Base-by-base conservation (phyloP, 1,140 invertebrate species). In the Lerema accius region DNA sequence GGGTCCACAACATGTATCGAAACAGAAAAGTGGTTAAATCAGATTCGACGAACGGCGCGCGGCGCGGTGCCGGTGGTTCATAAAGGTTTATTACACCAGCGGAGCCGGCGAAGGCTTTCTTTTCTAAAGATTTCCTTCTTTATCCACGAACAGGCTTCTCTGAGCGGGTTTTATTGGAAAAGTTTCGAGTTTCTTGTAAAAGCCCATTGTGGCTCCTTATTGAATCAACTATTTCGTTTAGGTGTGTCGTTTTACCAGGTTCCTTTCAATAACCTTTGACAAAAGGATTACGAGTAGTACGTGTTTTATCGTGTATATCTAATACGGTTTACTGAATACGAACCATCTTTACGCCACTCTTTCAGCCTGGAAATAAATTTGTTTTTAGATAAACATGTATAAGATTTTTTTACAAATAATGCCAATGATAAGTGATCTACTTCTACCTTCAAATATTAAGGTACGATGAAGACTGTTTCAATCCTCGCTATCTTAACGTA, bases 151-250 rank as follows among this genome's bases (percentile, higher is more conserved):
- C 50, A 43, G 13, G 4, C 50, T 55, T 23, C 53, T 15, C 19
- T 32, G 53, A 56, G 40, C 40, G 53, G 53, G 53, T 56, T 56
- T 56, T 56, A 56, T 56, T 56, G 53, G 53, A 45, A 56, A 56
- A 56, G 53, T 56, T 56, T 45, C 53, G 40, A 56, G 43, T 56
- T 56, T 56, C 53, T 56, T 56, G 53, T 56, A 56, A 56, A 42
- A 15, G 53, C 53, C 53, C 53, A 45, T 56, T 56, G 53, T 56
- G 53, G 23, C 23, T 32, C 40, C 46, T 56, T 56, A 56, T 56
- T 56, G 53, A 56, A 56, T 56, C 40, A 56, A 56, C 40, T 56
- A 56, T 56, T 56, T 28, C 40, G 15, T 45, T 28, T 45, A 56
- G 40, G 37, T 56, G 53, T 55, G 37, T 37, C 50, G 53, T 23